Base-by-base conservation (phyloP, 2,797 vertebrate species). In the Perodicticus potto region DNA sequence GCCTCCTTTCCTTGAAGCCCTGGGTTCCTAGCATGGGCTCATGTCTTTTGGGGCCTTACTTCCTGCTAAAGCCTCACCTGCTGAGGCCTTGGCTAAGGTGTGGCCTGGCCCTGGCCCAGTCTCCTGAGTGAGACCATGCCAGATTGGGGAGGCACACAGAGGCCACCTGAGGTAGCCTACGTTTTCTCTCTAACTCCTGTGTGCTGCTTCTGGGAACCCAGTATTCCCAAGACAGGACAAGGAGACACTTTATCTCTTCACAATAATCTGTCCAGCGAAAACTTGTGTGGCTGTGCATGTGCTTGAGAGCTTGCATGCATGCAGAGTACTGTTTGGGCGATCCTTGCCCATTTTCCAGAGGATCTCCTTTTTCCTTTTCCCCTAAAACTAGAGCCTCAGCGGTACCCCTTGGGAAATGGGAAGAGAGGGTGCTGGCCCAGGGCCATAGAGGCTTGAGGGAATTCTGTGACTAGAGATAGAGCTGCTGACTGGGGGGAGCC, bases 1-100 rank as follows among this genome's bases (percentile, higher is more conserved):
- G n/a, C n/a, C 17, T n/a, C 34, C n/a, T 89, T 90, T 40, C 43
- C 57, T 93, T 95, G 80, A 89, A 94, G 72, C 14, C 72, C 57
- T 70, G 17, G 10, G 14, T 83, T 85, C 45, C 65, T 86, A 67
- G 57, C 70, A 84, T 37, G 11, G 67, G 40, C 40, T 34, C 17
- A 23, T 78, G 22, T 65, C 72, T 96, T 96, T 86, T 43, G 45
- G 55, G 93, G 27, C 91, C 57, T 80, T 92, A 92, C 85, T 97
- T 98, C 94, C 94, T 95, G 67, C 73, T 87, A 12, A 43, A 89
- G 84, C 61, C 65, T 97, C 43, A 97, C 86, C 92, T 96, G 76
- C 78, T 34, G 25, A 77, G 72, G 45, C 70, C 76, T 93, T 80
- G 78, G n/a, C 82, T 65, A 45, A 90, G 93, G 94, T 9, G 95